Conservation (phyloP, 1,140 invertebrate species). For the Drosophila teissieri region DNA sequence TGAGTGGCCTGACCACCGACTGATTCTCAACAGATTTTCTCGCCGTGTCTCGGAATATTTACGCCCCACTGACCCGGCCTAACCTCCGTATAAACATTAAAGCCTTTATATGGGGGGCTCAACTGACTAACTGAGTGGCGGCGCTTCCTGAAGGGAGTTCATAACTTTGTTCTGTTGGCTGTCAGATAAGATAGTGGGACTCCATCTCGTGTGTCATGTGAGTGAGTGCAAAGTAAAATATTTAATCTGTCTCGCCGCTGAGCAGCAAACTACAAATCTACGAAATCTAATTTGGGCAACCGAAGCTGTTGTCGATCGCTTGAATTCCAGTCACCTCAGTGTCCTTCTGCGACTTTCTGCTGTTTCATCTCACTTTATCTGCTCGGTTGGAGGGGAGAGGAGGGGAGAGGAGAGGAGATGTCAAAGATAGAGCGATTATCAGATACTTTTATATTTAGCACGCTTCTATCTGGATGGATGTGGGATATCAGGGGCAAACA, state of each 20-base stretch:
- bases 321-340: background rate
- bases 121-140: conserved; percentile 9
- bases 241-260: conserved; percentile 19
- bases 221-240: conserved; percentile 58
- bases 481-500: conserved; percentile 41
- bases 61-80: conserved; percentile 40
- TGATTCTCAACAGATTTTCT: background rate
- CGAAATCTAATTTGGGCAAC: conserved; percentile 2
- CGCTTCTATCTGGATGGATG: conserved; percentile 47
- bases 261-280: conserved; percentile 14
- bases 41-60: conserved; percentile 20
- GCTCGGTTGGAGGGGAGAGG: too few species aligned
- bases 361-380: background rate
- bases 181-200: conserved; percentile 40
- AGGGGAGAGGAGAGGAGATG: background rate
- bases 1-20: conserved; percentile 12
- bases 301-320: conserved; percentile 6
- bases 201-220: conserved; percentile 42
- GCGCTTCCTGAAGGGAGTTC: conserved; percentile 52
- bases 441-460: conserved; percentile 65
- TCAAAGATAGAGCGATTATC: conserved; percentile 22
- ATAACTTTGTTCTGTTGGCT: conserved; percentile 44
- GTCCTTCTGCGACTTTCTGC: background rate
- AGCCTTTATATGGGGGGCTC: conserved; percentile 18
- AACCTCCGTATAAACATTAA: conserved; percentile 23